A percentile compares a stretch with the other conserved stretches of the same genome.
Evolutionary conservation across 1,140 invertebrate genomes (phyloP).

Genomic region (Asbolus verrucosus): DNA sequence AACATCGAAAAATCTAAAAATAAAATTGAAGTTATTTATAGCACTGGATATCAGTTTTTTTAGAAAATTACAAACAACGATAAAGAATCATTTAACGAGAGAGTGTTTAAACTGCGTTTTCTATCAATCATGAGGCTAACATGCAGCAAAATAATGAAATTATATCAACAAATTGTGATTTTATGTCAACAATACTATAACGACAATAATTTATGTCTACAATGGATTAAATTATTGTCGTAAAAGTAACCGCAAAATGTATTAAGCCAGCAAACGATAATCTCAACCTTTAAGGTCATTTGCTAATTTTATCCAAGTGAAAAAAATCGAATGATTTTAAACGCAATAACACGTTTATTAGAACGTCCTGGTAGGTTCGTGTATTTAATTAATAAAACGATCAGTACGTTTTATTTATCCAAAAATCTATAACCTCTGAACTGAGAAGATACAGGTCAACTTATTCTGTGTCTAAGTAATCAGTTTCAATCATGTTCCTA

Average conservation of each 20-base stretch:
- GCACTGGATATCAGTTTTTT: conserved; percentile 9
- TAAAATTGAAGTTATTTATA: conserved; percentile 12
- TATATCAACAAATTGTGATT: not conserved
- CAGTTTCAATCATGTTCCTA: conserved; percentile 23
- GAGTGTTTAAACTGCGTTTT: conserved; percentile 11
- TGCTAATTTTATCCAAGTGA: not conserved
- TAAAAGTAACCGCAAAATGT: conserved; percentile 3
- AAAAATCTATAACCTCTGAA: conserved; percentile 27
- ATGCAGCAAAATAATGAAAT: conserved; percentile 22
- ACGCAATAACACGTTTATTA: no score
- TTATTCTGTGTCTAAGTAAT: conserved; percentile 8
- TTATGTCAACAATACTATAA: not conserved
- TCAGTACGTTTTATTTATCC: conserved; percentile 4
- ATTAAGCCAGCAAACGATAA: not conserved
- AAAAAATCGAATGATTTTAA: conserved; percentile 2
- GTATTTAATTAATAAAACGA: not conserved
- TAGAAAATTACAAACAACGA: not conserved
- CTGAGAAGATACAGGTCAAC: conserved; percentile 10
- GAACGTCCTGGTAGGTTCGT: no score
- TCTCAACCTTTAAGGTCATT: conserved; percentile 19
- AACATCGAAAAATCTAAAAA: not conserved
- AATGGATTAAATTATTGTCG: conserved; percentile 5
- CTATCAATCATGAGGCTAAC: conserved; percentile 26
- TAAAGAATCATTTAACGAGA: conserved; percentile 15
- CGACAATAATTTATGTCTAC: not conserved